Base-by-base conservation (phyloP, 2,888 invertebrate genomes). In the Autographa gamma region DNA sequence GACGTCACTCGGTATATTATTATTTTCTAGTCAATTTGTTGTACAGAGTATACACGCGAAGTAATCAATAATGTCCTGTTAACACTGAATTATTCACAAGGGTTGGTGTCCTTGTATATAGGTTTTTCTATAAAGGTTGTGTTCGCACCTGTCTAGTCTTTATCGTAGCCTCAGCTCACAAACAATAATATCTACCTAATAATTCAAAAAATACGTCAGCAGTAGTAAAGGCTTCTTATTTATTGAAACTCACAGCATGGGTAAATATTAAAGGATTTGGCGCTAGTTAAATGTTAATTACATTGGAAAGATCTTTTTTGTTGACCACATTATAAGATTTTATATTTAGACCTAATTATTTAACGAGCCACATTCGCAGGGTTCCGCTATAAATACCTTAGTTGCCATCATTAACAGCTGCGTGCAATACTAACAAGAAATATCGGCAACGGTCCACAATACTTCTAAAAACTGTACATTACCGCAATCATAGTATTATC, bases 11-110 rank as follows among this genome's bases (percentile, higher is more conserved):
- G 25, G 19, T 56, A 56, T 6, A 25, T 25, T 56, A 56, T 56
- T 56, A 56, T 56, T 56, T 56, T 56, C 54, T 25, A 56, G 19
- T 56, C 54, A 56, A 56, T 25, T 56, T 56, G 54, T 19, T 56
- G 19, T 25, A 56, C 13, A 19, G 14, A 13, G 18, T 34, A 34
- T 16, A 8, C 31, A 64, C 54, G 34, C 52, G 14, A 11, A 67
- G 34, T 62, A 25, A 63, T 66, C 77, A 43, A 64, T 71, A 54
- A 61, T 63, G 60, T 77, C 38, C 52, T 54, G 58, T 64, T 67
- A 62, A 64, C 58, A 68, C 48, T 77, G 38, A 76, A 77, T 73
- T 65, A 76, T 76, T 63, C 58, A 77, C 14, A 13, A 41, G 60
- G 19, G 25, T 52, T 43, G 34, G 52, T 43, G 64, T 58, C 73